Conservation (phyloP, 2,888 invertebrate species). For the Scaptomyza parva region DNA sequence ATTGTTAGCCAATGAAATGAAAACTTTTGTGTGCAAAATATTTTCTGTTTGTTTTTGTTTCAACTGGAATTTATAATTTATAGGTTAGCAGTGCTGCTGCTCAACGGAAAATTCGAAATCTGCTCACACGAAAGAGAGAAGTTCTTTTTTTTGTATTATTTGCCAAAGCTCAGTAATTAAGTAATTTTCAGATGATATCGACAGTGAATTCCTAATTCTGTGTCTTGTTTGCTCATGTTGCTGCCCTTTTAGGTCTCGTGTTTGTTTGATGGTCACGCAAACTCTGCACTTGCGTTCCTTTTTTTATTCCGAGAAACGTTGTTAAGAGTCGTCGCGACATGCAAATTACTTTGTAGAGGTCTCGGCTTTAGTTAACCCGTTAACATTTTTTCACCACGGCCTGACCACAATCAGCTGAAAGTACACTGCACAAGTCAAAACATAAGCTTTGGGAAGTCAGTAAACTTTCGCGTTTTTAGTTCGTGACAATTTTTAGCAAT, state of each 20-base stretch:
- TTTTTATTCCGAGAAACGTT: conserved; percentile 41
- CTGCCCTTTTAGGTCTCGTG: conserved; percentile 38
- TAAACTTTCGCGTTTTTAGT: conserved; percentile 70
- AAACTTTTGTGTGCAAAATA: conserved; percentile 43
- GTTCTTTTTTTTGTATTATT: conserved; percentile 51
- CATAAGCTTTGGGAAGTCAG: conserved; percentile 47
- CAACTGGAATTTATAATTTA: conserved; percentile 71
- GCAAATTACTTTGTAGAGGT: conserved; percentile 57
- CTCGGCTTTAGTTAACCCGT: conserved; percentile 19
- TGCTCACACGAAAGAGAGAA: conserved; percentile 38
- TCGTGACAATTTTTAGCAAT: conserved; percentile 78
- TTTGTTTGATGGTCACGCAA: conserved; percentile 65
- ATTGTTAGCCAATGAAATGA: conserved; percentile 62
- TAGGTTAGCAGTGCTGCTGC: conserved; percentile 66
- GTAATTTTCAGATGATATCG: conserved; percentile 55
- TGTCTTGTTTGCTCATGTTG: conserved; percentile 20
- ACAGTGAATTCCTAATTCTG: conserved; percentile 2
- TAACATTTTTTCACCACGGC: neutral
- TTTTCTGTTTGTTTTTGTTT: conserved; percentile 2
- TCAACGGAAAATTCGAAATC: conserved; percentile 39
- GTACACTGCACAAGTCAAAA: conserved; percentile 22
- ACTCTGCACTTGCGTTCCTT: conserved; percentile 44
- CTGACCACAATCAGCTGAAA: conserved; percentile 19
- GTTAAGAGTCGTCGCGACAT: conserved; percentile 47
- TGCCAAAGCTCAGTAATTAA: conserved; percentile 48